Evolutionary conservation across 2,113 vertebrate species (phyloP).

Genomic region (Hydropotes inermis): DNA sequence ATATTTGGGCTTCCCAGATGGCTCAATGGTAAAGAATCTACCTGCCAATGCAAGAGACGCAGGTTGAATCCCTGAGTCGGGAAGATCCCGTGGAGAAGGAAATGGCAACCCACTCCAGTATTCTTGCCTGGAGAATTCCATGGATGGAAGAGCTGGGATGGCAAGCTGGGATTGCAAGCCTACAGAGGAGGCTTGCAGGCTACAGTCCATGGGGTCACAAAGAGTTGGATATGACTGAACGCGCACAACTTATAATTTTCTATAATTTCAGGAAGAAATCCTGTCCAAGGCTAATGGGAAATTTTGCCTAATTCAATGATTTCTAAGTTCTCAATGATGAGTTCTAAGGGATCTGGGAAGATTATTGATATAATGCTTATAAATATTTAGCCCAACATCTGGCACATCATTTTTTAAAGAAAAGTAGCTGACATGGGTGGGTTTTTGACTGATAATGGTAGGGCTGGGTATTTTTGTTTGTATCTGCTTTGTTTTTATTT

Average conservation of each 20-base stretch:
- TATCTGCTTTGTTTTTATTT: background rate
- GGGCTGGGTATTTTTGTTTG: background rate
- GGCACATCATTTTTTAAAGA: background rate
- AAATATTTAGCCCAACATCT: background rate
- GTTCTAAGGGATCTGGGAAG: background rate
- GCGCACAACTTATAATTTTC: background rate
- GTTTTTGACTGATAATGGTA: background rate
- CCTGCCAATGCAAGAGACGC: background rate
- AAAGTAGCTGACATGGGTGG: background rate
- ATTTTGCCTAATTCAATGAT: background rate
- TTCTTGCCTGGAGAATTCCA: background rate
- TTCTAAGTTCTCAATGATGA: background rate
- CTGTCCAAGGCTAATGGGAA: background rate
- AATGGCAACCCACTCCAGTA: background rate
- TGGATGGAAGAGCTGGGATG: background rate
- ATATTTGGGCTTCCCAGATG: background rate
- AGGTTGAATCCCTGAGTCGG: background rate
- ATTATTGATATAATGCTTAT: background rate
- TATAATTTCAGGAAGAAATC: background rate
- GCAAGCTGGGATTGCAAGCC: no score
- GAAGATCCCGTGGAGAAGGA: background rate
- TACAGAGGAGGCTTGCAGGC: no score
- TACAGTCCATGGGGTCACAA: background rate
- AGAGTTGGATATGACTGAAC: background rate
- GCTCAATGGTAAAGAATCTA: background rate